A percentile compares a stretch with the other conserved stretches of the same genome.
Evolutionary conservation across 2,888 invertebrate genomes (phyloP).

Genomic region (Ephialtes manifestator): DNA sequence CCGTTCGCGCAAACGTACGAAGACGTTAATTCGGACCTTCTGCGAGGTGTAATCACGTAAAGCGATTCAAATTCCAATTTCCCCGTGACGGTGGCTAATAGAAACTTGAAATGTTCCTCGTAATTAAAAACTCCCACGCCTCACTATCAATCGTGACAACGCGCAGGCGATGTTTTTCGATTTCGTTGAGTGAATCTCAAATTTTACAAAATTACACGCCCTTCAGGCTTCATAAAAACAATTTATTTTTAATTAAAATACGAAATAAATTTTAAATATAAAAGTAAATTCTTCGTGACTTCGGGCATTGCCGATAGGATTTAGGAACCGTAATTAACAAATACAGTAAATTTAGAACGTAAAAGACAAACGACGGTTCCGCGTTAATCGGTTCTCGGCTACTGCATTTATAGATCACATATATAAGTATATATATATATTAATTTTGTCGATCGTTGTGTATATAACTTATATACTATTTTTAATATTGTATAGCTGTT

Average conservation of each 20-base stretch:
- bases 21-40: slow-evolving; percentile 80
- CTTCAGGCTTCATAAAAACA: neutral
- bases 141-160: neutral
- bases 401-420: slow-evolving; percentile 36
- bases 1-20: slow-evolving; percentile 89
- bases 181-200: slow-evolving; percentile 45
- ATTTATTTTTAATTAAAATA: neutral
- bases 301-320: neutral
- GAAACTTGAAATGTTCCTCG: slow-evolving; percentile 28
- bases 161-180: slow-evolving; percentile 5
- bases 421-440: slow-evolving; percentile 20
- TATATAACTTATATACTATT: slow-evolving; percentile 55
- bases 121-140: slow-evolving; percentile 1
- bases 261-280: neutral
- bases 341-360: slow-evolving; percentile 17
- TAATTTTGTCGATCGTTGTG: slow-evolving; percentile 46
- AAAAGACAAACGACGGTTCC: slow-evolving; percentile 20
- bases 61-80: neutral
- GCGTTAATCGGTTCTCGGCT: neutral
- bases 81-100: neutral
- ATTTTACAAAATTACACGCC: slow-evolving; percentile 3
- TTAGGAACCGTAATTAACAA: neutral
- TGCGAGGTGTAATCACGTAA: slow-evolving; percentile 65
- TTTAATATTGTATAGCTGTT: slow-evolving; percentile 49
- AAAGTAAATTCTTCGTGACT: neutral